Conservation (phyloP, 2,113 vertebrate genomes). For the Larimichthys polyactis region DNA sequence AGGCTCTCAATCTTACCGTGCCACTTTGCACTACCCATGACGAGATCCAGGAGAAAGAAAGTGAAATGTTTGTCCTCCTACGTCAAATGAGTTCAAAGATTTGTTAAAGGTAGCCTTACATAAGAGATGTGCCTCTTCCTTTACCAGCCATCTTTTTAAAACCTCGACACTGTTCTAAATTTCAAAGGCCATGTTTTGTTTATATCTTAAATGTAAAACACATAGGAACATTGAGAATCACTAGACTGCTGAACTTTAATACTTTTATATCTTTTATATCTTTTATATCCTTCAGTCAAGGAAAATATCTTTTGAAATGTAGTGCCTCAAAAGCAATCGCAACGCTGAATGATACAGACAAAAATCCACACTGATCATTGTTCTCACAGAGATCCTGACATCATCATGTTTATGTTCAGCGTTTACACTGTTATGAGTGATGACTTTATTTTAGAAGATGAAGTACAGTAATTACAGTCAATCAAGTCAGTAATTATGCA, state of each 20-base stretch:
- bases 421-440: not conserved
- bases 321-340: not conserved
- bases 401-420: no score
- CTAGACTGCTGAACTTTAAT: not conserved
- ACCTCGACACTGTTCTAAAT: not conserved
- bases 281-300: not conserved
- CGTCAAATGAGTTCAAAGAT: not conserved
- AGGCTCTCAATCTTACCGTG: not conserved
- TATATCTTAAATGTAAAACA: not conserved
- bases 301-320: not conserved
- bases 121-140: not conserved
- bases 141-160: not conserved
- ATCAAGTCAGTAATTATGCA: not conserved
- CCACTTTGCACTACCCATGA: not conserved
- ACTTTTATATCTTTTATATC: slow-evolving; percentile 4
- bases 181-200: not conserved
- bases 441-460: not conserved
- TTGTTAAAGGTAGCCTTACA: not conserved
- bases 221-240: not conserved
- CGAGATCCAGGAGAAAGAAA: not conserved
- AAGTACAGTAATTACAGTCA: not conserved
- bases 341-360: not conserved
- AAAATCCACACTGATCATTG: not conserved
- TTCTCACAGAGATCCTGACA: not conserved
- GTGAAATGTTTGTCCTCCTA: not conserved